phyloP scores from a whole-genome alignment of 1,140 invertebrate species.

The Calosoma granatense region DNA sequence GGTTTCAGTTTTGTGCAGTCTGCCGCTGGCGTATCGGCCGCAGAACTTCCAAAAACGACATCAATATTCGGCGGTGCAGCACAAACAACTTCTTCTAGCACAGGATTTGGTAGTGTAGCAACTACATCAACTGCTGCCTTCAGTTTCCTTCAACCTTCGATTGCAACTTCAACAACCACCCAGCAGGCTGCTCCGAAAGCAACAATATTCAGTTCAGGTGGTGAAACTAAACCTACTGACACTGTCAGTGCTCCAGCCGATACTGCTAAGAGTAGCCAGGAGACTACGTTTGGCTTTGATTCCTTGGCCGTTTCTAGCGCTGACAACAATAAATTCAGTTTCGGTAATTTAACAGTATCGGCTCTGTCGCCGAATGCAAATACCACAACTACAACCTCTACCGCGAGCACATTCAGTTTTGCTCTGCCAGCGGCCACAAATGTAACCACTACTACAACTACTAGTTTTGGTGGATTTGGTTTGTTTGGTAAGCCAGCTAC shows the following conservation, averaged over 20 bases:
- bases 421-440: slow-evolving; percentile 12
- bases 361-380: background rate
- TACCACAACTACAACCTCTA: background rate
- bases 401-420: background rate
- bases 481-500: slow-evolving; percentile 27
- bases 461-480: slow-evolving; percentile 18
- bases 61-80: background rate
- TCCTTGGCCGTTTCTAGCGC: background rate
- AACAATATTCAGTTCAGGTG: slow-evolving; percentile 15
- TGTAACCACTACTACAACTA: slow-evolving; percentile 9
- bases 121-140: background rate
- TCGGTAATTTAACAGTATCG: slow-evolving; percentile 2
- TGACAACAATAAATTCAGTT: slow-evolving; percentile 3
- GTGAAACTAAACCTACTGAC: background rate
- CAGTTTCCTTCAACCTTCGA: slow-evolving; percentile 2
- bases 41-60: background rate
- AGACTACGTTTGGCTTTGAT: background rate
- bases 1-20: slow-evolving; percentile 12
- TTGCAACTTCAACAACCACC: slow-evolving; percentile 10
- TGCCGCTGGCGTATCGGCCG: background rate
- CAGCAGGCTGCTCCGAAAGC: slow-evolving; percentile 10
- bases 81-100: background rate
- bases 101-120: background rate
- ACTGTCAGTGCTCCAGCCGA: background rate
- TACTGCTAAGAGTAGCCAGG: background rate